Evolutionary conservation across 2,888 invertebrate genomes (phyloP), one percentile per base, ranked within the genome.

Genomic region (Chrysotoxum bicinctum): DNA sequence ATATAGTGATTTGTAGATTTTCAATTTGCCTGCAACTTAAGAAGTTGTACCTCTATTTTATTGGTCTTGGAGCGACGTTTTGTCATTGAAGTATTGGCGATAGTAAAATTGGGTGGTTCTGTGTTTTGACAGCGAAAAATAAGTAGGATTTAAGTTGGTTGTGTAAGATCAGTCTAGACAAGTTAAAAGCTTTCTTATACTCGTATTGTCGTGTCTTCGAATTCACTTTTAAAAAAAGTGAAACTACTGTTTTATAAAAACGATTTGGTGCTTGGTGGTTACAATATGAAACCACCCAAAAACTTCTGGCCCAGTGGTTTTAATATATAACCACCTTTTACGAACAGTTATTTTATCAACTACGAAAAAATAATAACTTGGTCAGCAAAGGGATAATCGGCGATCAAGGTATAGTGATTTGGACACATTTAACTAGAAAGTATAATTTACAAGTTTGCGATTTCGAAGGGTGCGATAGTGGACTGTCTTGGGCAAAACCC

Each of bases 41-140:
- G 43, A 19, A 52, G 66, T 60, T 62, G 37, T 54, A 56, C 3
- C n/a, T 3, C 9, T 37, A 37, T 0, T 60, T n/a, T 56, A 45
- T 56, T 26, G 37, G 68, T 7, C 62, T 54, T 69, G 54, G 60
- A 48, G 80, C 75, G 69, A 80, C 62, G 54, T 80, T 80, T 69
- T 75, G 75, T 75, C 69, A 75, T 60, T 73, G 73, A 64, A 30
- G 37, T 70, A 62, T 37, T 43, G 23, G 26, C 23, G 10, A 21
- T 43, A 32, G 43, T 69, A 77, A 60, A 77, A 66, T 60, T 12
- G 9, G 54, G 9, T 50, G 62, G 23, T 62, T 26, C 16, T 45
- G 19, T 26, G n/a, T 77, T 48, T 10, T 16, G 43, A 26, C 40
- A 37, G 60, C 26, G n/a, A 26, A 6, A 26, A 3, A 43, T 62